phyloP scores from a whole-genome alignment of 1,140 invertebrate genomes.

The Drosophila insularis region DNA sequence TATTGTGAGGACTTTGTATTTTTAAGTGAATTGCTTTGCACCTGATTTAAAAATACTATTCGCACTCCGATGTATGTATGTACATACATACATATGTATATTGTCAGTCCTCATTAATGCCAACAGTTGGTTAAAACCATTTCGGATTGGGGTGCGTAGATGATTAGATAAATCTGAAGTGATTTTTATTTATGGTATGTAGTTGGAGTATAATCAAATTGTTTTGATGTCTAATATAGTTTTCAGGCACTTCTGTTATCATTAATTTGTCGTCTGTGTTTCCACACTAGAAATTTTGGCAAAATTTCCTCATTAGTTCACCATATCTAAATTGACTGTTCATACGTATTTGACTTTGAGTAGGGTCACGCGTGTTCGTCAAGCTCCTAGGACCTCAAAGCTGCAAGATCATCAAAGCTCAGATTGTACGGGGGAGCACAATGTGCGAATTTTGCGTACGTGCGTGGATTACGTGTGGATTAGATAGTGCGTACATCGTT shows the following conservation, averaged over 20 bases:
- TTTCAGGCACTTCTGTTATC: constrained; percentile 39
- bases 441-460: neutral
- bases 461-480: neutral
- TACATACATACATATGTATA: neutral
- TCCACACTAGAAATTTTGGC: constrained; percentile 10
- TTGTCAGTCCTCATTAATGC: neutral
- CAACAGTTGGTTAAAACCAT: neutral
- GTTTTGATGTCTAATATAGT: constrained; percentile 50
- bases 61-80: neutral
- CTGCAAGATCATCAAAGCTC: neutral
- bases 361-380: neutral
- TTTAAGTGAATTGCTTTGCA: constrained; percentile 1
- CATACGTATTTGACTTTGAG: constrained; percentile 10
- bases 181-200: constrained; percentile 26
- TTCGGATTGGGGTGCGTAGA: constrained; percentile 34
- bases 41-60: constrained; percentile 2
- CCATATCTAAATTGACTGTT: constrained; percentile 33
- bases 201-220: constrained; percentile 49
- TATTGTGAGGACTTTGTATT: neutral
- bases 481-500: constrained; percentile 36
- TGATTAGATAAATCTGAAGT: constrained; percentile 54
- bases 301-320: constrained; percentile 20
- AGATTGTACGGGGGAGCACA: too few relatives aligned
- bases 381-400: neutral
- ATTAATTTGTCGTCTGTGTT: constrained; percentile 8